A percentile compares a stretch with the other conserved stretches of the same genome.
phyloP scores from a whole-genome alignment of 2,888 invertebrate species.

The Agonopterix subpropinquella region DNA sequence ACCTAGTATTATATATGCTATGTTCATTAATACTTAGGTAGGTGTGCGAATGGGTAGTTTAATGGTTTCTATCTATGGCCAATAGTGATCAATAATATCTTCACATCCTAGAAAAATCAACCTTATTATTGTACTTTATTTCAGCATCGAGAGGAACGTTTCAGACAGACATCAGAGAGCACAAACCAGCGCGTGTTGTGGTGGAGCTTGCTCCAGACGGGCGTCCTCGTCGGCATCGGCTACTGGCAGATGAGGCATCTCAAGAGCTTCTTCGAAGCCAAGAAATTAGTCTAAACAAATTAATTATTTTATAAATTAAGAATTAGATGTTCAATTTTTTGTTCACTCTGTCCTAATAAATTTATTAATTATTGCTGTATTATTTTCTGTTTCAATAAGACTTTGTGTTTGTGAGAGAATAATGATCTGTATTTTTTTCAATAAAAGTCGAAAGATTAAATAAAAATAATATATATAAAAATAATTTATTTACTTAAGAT shows the following conservation, averaged over 20 bases:
- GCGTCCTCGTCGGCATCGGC: conserved; percentile 93
- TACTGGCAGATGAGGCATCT: conserved; percentile 99
- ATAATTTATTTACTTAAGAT: not conserved
- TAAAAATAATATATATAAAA: not conserved
- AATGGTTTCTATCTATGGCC: too few relatives aligned
- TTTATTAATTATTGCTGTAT: too few relatives aligned
- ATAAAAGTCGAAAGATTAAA: conserved; percentile 26
- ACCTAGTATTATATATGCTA: too few relatives aligned
- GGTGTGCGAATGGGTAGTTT: too few relatives aligned
- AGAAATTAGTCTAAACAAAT: conserved; percentile 90
- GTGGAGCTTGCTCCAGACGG: conserved; percentile 97
- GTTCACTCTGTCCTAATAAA: too few relatives aligned
- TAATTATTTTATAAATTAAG: not conserved
- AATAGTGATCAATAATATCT: too few relatives aligned
- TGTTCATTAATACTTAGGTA: too few relatives aligned
- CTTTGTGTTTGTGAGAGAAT: conserved; percentile 10
- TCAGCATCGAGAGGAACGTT: conserved; percentile 97
- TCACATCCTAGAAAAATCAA: too few relatives aligned
- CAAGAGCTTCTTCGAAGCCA: conserved; percentile 99
- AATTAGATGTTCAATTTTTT: not conserved
- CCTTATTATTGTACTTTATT: conserved; percentile 11
- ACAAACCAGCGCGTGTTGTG: conserved; percentile 96
- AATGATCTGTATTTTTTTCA: conserved; percentile 54
- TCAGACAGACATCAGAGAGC: conserved; percentile 98
- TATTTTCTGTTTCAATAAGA: conserved; percentile 1